Evolutionary conservation across 2,113 vertebrate genomes (phyloP).

Genomic region (Stigmatopora nigra): DNA sequence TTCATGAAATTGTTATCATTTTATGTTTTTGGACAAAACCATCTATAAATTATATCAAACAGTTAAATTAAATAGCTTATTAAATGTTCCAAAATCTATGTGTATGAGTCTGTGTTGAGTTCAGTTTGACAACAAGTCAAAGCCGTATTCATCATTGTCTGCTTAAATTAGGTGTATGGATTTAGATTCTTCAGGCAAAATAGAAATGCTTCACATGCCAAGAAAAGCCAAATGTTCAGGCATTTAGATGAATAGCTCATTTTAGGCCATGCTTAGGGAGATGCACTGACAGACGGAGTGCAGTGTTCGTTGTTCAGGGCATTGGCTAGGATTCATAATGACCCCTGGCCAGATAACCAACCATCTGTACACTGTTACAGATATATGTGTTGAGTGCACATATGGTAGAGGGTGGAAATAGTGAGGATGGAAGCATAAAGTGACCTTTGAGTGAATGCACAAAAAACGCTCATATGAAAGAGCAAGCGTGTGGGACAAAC

Average conservation of each 20-base stretch:
- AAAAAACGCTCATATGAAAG: conserved; percentile 48
- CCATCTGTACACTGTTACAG: conserved; percentile 59
- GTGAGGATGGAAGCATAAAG: conserved; percentile 43
- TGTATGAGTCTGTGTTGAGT: neutral
- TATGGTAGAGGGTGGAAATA: conserved; percentile 31
- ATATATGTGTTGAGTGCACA: conserved; percentile 50
- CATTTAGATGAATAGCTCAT: conserved; percentile 59
- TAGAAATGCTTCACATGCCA: conserved; percentile 37
- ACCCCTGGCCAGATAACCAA: conserved; percentile 61
- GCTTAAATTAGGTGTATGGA: conserved; percentile 42
- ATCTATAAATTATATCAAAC: neutral
- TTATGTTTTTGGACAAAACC: conserved; percentile 5
- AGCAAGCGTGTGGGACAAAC: conserved; percentile 39
- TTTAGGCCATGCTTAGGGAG: conserved; percentile 45
- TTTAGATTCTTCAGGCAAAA: conserved; percentile 41
- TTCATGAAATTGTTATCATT: conserved; percentile 24
- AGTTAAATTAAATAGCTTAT: conserved; percentile 20
- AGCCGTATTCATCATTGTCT: conserved; percentile 36
- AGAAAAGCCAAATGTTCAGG: conserved; percentile 53
- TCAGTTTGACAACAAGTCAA: conserved; percentile 24
- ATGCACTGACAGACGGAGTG: conserved; percentile 56
- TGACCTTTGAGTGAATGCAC: conserved; percentile 65
- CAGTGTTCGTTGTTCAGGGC: conserved; percentile 47
- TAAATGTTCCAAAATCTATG: conserved; percentile 6
- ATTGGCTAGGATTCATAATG: conserved; percentile 61